Percentiles rank a stretch among this genome's conserved stretches.
Evolutionary conservation across 2,888 invertebrate species (phyloP).

Genomic region (Synergus laeviventris): DNA sequence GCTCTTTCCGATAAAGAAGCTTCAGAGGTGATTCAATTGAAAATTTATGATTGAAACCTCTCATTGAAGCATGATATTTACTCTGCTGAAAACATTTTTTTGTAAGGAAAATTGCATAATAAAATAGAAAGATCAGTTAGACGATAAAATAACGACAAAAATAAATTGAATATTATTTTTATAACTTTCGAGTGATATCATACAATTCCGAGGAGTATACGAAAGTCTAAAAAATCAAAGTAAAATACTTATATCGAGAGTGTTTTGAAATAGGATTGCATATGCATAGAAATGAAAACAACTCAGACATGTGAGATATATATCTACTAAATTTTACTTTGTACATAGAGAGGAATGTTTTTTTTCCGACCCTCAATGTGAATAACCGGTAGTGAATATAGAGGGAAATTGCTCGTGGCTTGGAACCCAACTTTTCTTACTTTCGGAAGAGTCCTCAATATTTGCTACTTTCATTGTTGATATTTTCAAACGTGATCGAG

Average conservation of each 20-base stretch:
- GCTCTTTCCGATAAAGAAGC: background rate
- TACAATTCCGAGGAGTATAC: too few relatives aligned
- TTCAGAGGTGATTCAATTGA: background rate
- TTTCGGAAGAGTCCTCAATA: conserved; percentile 20
- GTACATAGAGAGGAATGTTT: background rate
- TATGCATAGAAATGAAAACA: background rate
- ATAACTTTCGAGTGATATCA: too few relatives aligned
- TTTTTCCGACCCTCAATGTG: background rate
- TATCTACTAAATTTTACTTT: conserved; percentile 6
- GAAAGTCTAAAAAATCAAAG: too few relatives aligned
- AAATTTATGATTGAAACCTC: background rate
- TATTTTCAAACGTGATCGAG: conserved; percentile 30
- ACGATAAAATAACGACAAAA: too few relatives aligned
- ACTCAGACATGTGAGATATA: background rate
- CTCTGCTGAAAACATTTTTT: background rate
- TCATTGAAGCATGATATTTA: background rate
- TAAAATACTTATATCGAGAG: background rate
- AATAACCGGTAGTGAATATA: background rate
- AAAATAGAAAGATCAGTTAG: too few relatives aligned
- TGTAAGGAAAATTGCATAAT: too few relatives aligned
- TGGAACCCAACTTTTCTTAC: background rate
- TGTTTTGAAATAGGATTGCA: background rate
- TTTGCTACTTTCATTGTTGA: conserved; percentile 25
- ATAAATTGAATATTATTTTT: too few relatives aligned
- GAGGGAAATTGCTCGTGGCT: conserved; percentile 17